Base-by-base conservation (phyloP, 2,113 vertebrate species). In the Scalopus aquaticus region DNA sequence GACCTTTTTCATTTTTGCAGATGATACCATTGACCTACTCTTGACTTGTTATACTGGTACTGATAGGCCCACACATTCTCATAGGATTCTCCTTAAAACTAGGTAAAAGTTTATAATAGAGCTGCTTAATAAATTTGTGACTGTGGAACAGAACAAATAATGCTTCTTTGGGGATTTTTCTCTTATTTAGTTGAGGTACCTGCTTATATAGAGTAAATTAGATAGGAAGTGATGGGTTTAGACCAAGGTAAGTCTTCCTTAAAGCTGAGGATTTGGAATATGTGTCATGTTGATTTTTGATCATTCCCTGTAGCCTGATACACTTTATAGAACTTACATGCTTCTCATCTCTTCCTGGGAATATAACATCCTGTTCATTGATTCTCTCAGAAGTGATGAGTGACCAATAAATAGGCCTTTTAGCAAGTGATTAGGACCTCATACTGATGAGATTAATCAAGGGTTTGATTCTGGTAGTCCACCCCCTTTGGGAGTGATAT, bases 351-450 rank as follows among this genome's bases (percentile, higher is more conserved):
- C 56, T 30, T 84, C 58, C 46, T 76, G 42, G 8, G 46, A 22
- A 6, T 93, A 22, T 73, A 70, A 19, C 12, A 24, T 78, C 62
- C 56, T 95, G 20, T 85, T 80, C 67, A 62, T 62, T 74, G 42
- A 85, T 94, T 88, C 16, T 94, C 44, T 96, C 64, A 93, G 70
- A 83, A 95, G 35, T 70, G 22, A 46, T 58, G 78, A 82, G 37
- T 93, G 93, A 78, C 85, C 35, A 77, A 79, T 58, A 79, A 37
- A 58, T 69, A 77, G 62, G 49, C 44, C 51, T 95, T 88, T 69
- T 46, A 95, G 82, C 73, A 54, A 24, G 49, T 82, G 56, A 83
- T 95, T 82, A 88, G 85, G 62, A 79, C 37, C 17, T 96, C 89
- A 65, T 86, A 86, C 64, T 88, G 87, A 24, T 89, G 67, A 95